These are phyloP conservation scores for Macrophya alboannulata DNA, from an alignment of 2,888 invertebrate genomes.

Conservation along the genomic window DNA sequence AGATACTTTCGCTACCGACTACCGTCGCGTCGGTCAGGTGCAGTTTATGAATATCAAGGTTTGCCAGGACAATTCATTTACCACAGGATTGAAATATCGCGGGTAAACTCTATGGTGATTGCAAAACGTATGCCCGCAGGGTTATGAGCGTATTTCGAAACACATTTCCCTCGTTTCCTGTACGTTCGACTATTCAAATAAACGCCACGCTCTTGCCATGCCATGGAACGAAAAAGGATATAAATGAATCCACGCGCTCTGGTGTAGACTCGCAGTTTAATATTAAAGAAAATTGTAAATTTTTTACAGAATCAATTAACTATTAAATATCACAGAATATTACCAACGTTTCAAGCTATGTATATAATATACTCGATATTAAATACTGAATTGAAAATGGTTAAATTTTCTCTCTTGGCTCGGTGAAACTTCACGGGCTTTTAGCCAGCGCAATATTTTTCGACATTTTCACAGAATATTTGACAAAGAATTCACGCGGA, in stretches of 20 bases:
- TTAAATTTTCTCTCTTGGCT: neutral
- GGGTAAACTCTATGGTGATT: slow-evolving; percentile 21
- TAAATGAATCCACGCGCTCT: slow-evolving; percentile 5
- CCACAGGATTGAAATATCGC: slow-evolving; percentile 6
- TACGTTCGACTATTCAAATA: slow-evolving; percentile 27
- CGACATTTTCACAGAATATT: slow-evolving; percentile 48
- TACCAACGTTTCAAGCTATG: neutral
- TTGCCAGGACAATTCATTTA: neutral
- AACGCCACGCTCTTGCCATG: neutral
- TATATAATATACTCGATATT: neutral
- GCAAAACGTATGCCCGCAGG: slow-evolving; percentile 46
- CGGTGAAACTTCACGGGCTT: neutral
- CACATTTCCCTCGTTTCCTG: slow-evolving; percentile 49
- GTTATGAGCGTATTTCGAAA: slow-evolving; percentile 44
- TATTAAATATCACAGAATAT: neutral
- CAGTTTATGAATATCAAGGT: neutral
- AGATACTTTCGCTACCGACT: neutral
- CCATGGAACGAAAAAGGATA: neutral
- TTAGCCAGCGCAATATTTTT: slow-evolving; percentile 6
- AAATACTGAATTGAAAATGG: slow-evolving; percentile 1
- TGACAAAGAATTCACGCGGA: slow-evolving; percentile 40
- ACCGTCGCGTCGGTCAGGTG: neutral
- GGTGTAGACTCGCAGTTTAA: neutral
- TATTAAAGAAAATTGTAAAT: neutral
- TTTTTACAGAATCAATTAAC: neutral